A percentile compares a stretch with the other conserved stretches of the same genome.
Conservation (phyloP, 2,888 invertebrate species). For the Aspidiotus destructor region DNA sequence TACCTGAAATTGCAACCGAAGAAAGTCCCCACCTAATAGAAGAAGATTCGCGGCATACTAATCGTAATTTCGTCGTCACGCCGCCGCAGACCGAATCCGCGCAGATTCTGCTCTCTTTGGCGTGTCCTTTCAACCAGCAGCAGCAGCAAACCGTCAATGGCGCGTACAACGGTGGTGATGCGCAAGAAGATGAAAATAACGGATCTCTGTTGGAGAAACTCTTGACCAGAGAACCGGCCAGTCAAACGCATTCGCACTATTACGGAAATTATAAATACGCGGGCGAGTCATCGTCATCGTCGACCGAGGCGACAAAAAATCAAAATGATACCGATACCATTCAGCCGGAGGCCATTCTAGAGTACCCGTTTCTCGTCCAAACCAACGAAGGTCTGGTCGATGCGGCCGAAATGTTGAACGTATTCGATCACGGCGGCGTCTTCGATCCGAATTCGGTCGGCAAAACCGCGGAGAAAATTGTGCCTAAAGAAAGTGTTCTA, state of each 20-base stretch:
- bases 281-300: background rate
- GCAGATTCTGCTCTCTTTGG: slow-evolving; percentile 40
- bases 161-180: background rate
- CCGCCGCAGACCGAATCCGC: slow-evolving; percentile 39
- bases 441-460: background rate
- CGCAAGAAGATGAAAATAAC: background rate
- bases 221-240: background rate
- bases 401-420: slow-evolving; percentile 16
- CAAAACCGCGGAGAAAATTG: slow-evolving; percentile 8
- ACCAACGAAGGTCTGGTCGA: slow-evolving; percentile 16
- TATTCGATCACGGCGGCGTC: slow-evolving; percentile 3
- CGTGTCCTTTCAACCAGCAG: slow-evolving; percentile 34
- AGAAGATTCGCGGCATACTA: slow-evolving; percentile 7
- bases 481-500: background rate
- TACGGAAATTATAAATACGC: background rate
- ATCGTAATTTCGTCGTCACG: slow-evolving; percentile 31
- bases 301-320: background rate
- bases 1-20: no score
- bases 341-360: slow-evolving; percentile 15
- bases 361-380: slow-evolving; percentile 19
- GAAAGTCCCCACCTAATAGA: background rate
- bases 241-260: background rate
- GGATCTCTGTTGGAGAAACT: slow-evolving; percentile 16
- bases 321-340: slow-evolving; percentile 1
- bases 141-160: background rate